Evolutionary conservation across 2,797 vertebrate genomes (phyloP).

Genomic region (Loriculus beryllinus): DNA sequence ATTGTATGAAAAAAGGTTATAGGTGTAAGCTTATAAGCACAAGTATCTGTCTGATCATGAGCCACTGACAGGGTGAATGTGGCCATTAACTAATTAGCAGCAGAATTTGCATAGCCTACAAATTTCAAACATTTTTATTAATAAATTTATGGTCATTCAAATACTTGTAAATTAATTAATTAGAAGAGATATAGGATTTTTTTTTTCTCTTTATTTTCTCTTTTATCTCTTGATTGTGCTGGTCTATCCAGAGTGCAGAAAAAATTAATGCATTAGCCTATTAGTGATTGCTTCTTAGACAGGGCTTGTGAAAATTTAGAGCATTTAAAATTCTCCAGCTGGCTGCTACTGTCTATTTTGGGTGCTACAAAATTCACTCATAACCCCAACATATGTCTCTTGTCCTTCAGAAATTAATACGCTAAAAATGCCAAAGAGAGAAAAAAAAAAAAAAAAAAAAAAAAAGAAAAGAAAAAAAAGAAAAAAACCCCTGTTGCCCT

Average conservation of each 20-base stretch:
- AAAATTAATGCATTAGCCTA: slow-evolving; percentile 31
- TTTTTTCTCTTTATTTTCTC: not conserved
- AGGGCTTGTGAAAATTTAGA: slow-evolving; percentile 54
- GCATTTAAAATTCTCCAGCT: slow-evolving; percentile 56
- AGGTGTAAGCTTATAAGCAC: not conserved
- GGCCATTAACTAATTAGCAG: slow-evolving; percentile 41
- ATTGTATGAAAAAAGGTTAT: slow-evolving; percentile 3
- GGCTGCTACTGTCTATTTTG: slow-evolving; percentile 57
- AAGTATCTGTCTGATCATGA: not conserved
- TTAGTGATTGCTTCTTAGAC: slow-evolving; percentile 13
- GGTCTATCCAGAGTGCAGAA: not conserved
- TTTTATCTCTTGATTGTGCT: not conserved
- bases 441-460: not conserved
- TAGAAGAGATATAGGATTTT: not conserved
- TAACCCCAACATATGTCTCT: slow-evolving; percentile 55
- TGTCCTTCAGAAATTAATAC: slow-evolving; percentile 34
- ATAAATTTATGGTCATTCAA: slow-evolving; percentile 33
- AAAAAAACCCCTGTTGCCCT: not conserved
- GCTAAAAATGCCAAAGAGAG: not conserved
- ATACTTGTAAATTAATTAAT: slow-evolving; percentile 28
- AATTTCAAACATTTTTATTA: slow-evolving; percentile 26
- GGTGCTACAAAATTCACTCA: slow-evolving; percentile 39
- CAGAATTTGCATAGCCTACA: slow-evolving; percentile 7
- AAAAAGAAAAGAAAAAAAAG: not conserved
- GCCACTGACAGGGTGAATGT: not conserved